phyloP scores from a whole-genome alignment of 2,888 invertebrate species.

The Rhingia rostrata region DNA sequence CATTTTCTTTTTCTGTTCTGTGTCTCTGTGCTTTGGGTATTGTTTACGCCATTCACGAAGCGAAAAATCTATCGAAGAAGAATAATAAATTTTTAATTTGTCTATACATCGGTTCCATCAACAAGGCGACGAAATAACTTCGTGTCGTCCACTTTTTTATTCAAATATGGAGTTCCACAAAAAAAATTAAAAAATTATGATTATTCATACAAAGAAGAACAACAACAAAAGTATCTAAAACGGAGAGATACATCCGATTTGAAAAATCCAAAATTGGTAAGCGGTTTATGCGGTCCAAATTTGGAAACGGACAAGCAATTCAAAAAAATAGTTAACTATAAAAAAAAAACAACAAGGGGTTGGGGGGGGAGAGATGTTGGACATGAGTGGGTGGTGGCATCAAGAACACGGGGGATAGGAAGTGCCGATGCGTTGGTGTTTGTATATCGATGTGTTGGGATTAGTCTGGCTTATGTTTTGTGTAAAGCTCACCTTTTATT shows the following conservation, averaged over 20 bases:
- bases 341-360: conserved; percentile 32
- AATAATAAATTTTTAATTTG: conserved; percentile 44
- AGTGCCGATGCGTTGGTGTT: conserved; percentile 41
- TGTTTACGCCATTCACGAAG: conserved; percentile 65
- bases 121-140: background rate
- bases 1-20: conserved; percentile 37
- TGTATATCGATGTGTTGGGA: conserved; percentile 42
- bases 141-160: conserved; percentile 17
- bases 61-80: conserved; percentile 11
- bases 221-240: conserved; percentile 9
- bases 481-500: conserved; percentile 57
- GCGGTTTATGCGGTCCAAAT: conserved; percentile 25
- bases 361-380: background rate
- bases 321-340: conserved; percentile 34
- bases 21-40: conserved; percentile 33
- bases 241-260: conserved; percentile 60
- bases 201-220: conserved; percentile 31
- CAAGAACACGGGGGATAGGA: conserved; percentile 45
- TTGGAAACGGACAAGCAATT: conserved; percentile 63
- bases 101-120: conserved; percentile 6
- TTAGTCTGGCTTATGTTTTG: conserved; percentile 64
- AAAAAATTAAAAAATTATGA: too few species aligned
- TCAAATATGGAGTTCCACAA: conserved; percentile 45
- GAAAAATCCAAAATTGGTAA: conserved; percentile 68
- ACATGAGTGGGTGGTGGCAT: conserved; percentile 21